Evolutionary conservation across 2,888 invertebrate genomes (phyloP), one percentile per base, ranked within the genome.

Genomic region (Boloria selene): DNA sequence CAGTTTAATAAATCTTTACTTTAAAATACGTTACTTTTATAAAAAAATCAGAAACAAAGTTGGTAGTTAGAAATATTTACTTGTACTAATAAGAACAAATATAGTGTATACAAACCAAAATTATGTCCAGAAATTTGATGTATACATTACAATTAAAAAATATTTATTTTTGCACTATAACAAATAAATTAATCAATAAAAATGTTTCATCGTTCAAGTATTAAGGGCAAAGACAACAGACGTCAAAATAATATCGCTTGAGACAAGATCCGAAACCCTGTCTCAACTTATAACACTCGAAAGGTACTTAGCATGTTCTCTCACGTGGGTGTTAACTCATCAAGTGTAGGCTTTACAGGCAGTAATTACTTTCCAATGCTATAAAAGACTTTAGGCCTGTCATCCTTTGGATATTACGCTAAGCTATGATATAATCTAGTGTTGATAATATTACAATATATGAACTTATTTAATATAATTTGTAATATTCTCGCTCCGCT

Each of bases 331-430:
- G 84, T 81, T 56, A 73, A 74, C 74, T 72, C 73, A 74, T 76
- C 83, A 79, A 81, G 83, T 79, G 84, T 82, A 79, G 81, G 84
- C 64, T 67, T 70, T 65, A 64, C 59, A 67, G 53, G 54, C 70
- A 77, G 77, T 84, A 87, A 87, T 87, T 86, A 82, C 86, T 87
- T 85, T 87, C 84, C 84, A 82, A 84, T 83, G 74, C 72, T 65
- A 77, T 74, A 75, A 83, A 79, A 79, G 77, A 74, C 69, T 62
- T 70, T 72, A 73, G 54, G 31, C n/a, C 3, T 14, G 42, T 45
- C 17, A 5, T 17, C 52, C 58, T 38, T 13, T 31, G 47, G 17
- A 31, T 49, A 17, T 13, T n/a, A n/a, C n/a, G 14, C 4, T 38
- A 49, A 6, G 31, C 49, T 59, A n/a, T 47, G 26, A 2, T 26